Evolutionary conservation across 2,888 invertebrate species (phyloP), one percentile per base, ranked within the genome.

Genomic region (Achlya flavicornis): DNA sequence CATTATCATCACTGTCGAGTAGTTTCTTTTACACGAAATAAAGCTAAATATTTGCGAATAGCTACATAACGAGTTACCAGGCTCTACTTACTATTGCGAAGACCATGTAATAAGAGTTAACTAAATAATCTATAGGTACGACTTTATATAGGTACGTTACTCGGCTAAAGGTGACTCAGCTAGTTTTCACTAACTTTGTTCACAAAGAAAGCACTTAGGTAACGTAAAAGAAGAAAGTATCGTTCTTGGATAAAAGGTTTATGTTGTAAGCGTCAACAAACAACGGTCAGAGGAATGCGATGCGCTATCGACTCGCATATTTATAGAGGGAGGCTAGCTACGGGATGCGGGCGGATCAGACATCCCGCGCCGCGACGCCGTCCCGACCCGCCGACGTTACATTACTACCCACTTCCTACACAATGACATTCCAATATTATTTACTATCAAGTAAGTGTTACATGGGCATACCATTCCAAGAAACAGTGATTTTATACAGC

Each of bases 301-400:
- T 83, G 83, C 78, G 81, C 79, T 87, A 85, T 87, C 84, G 86
- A 87, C 83, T 87, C 73, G 78, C 77, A 81, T 84, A 87, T 86
- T 85, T 87, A 86, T 84, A 84, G 82, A 78, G 80, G 80, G 79
- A 76, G 80, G 70, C 69, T 70, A 75, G 70, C 69, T 70, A 75
- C 64, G 62, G 79, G 74, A 66, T 69, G 74, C 67, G 76, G 75
- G 58, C 79, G 76, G 78, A 83, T 76, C 71, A 79, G 75, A 68
- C 73, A 69, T 62, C 63, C 12, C 64, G 59, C 63, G 66, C 65
- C 69, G 63, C 46, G 46, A 6, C 46, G 65, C 57, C 63, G 41
- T 12, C 41, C 41, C 41, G 11, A 19, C 41, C 60, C 60, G 26
- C 41, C 38, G 60, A 41, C 16, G 59, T 41, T 59, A 59, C 43